Percentiles rank a stretch among this genome's conserved stretches.
Evolutionary conservation across 2,888 invertebrate species (phyloP).

Genomic region (Drosophila melanosoma): DNA sequence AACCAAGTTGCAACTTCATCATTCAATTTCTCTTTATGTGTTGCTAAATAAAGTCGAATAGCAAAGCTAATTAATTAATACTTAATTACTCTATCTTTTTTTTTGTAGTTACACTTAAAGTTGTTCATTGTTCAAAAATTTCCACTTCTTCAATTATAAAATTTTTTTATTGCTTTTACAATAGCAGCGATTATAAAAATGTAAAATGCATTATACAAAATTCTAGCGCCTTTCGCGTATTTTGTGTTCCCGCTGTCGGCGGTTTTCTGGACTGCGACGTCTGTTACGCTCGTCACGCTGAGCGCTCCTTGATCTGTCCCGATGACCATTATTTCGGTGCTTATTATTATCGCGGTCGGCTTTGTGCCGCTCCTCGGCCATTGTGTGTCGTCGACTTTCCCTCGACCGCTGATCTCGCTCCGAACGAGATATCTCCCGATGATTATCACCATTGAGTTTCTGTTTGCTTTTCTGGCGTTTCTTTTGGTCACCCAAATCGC

Average conservation of each 20-base stretch:
- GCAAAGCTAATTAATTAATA: slow-evolving; percentile 55
- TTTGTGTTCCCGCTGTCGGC: slow-evolving; percentile 38
- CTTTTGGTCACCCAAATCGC: slow-evolving; percentile 25
- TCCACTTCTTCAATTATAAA: not conserved
- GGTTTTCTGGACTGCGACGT: slow-evolving; percentile 39
- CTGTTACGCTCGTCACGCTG: slow-evolving; percentile 39
- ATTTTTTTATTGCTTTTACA: slow-evolving; percentile 23
- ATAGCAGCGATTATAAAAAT: slow-evolving; percentile 33
- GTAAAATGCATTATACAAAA: slow-evolving; percentile 27
- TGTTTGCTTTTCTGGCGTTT: slow-evolving; percentile 15
- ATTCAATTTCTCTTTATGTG: slow-evolving; percentile 31
- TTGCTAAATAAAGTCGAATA: slow-evolving; percentile 57
- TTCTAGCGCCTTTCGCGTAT: slow-evolving; percentile 49
- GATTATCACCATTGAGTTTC: slow-evolving; percentile 6
- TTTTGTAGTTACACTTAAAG: not conserved
- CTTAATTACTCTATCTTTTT: not conserved
- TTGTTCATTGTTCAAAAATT: not conserved
- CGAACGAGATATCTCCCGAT: slow-evolving; percentile 34
- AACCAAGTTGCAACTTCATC: slow-evolving; percentile 8
- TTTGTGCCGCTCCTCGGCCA: slow-evolving; percentile 20
- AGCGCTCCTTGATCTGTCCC: slow-evolving; percentile 43
- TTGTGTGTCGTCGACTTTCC: slow-evolving; percentile 15
- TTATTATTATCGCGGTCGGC: slow-evolving; percentile 21
- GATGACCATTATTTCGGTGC: slow-evolving; percentile 26
- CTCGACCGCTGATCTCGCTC: slow-evolving; percentile 13